phyloP scores from a whole-genome alignment of 2,113 vertebrate species.

The Anseranas semipalmata region DNA sequence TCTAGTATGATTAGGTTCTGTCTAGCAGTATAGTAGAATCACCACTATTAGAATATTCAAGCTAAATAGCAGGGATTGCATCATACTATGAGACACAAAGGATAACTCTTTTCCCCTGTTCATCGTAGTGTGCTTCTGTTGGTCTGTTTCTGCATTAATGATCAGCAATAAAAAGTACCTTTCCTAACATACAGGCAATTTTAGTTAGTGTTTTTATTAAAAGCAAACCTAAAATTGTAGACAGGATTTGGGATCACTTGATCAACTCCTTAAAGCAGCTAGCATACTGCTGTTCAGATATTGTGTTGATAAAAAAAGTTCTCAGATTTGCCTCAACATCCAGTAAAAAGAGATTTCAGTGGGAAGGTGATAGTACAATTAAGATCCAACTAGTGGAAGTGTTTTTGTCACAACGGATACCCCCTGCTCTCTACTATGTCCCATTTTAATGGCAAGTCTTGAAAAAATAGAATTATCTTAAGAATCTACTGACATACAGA shows the following conservation, averaged over 20 bases:
- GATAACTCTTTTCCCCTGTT: background rate
- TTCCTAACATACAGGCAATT: background rate
- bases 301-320: too few relatives aligned
- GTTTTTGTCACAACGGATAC: background rate
- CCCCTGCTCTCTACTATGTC: background rate
- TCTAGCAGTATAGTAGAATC: background rate
- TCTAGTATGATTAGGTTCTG: background rate
- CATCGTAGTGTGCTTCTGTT: background rate
- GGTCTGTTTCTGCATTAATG: background rate
- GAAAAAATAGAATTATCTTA: background rate
- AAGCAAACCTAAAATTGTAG: background rate
- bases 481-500: background rate
- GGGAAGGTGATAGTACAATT: background rate
- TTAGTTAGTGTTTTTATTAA: background rate
- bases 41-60: background rate
- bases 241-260: background rate
- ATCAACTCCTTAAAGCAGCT: background rate
- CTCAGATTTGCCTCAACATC: background rate
- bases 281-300: fast-evolving
- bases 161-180: background rate
- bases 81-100: background rate
- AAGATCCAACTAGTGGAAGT: background rate
- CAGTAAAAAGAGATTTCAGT: background rate
- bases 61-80: background rate
- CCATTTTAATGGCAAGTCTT: background rate